A percentile compares a stretch with the other conserved stretches of the same genome.
Evolutionary conservation across 2,797 vertebrate species (phyloP).

Genomic region (Typhlichthys eigenmanni): DNA sequence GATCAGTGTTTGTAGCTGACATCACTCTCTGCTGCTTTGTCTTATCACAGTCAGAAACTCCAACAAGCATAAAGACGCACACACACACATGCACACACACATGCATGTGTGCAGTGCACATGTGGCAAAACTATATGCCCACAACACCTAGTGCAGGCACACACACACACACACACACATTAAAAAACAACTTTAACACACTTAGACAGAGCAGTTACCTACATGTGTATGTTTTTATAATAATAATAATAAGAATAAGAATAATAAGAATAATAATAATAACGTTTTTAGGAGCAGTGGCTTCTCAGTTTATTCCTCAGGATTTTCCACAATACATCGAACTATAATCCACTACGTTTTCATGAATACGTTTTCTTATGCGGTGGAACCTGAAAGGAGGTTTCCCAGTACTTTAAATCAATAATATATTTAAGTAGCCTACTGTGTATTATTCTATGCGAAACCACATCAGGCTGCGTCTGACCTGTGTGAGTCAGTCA

Average conservation of each 20-base stretch:
- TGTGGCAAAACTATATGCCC: neutral
- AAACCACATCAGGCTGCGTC: conserved; percentile 54
- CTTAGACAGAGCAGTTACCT: neutral
- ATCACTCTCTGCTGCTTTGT: conserved; percentile 46
- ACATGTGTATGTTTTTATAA: conserved; percentile 2
- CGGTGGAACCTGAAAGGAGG: too few species aligned
- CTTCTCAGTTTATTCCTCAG: conserved; percentile 11
- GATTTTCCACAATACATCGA: conserved; percentile 30
- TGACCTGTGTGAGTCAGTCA: conserved; percentile 68
- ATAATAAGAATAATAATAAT: too few species aligned
- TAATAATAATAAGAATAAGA: too few species aligned
- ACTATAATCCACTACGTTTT: conserved; percentile 30
- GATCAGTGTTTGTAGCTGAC: conserved; percentile 59
- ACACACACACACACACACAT: neutral
- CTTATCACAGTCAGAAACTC: conserved; percentile 6
- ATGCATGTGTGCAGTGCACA: neutral
- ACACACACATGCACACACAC: neutral
- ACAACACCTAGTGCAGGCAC: neutral
- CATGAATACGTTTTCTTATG: conserved; percentile 13
- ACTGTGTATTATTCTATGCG: conserved; percentile 25
- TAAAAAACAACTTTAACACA: neutral
- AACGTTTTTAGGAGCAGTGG: conserved; percentile 2
- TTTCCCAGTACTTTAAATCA: neutral
- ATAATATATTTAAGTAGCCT: conserved; percentile 10
- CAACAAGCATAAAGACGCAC: neutral